These are phyloP conservation scores for Tiaroga cobitis DNA, from an alignment of 2,797 vertebrate species.

Conservation along the genomic window DNA sequence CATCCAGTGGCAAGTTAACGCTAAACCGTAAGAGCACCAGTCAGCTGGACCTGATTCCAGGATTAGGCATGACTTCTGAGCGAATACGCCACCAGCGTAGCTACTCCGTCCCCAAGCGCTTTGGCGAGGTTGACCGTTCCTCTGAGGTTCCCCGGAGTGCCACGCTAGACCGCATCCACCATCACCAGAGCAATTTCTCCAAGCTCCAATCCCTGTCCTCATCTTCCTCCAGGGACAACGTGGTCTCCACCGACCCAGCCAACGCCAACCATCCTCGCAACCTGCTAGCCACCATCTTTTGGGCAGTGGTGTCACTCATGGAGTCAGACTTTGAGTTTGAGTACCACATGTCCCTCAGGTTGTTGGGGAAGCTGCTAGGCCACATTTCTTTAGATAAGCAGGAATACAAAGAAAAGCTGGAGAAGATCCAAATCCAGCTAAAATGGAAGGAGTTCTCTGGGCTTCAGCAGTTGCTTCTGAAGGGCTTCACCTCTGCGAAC, in stretches of 20 bases:
- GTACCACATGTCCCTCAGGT: conserved; percentile 94
- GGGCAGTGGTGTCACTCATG: conserved; percentile 97
- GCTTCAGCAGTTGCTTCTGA: conserved; percentile 94
- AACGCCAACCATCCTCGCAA: conserved; percentile 93
- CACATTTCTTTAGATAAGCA: conserved; percentile 92
- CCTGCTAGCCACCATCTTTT: conserved; percentile 95
- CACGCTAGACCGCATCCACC: conserved; percentile 94
- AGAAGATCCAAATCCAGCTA: conserved; percentile 95
- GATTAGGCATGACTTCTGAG: conserved; percentile 82
- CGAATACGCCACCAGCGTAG: conserved; percentile 93
- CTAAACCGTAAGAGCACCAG: conserved; percentile 94
- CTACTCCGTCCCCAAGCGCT: conserved; percentile 98
- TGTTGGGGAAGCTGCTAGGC: conserved; percentile 90
- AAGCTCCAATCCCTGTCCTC: conserved; percentile 80
- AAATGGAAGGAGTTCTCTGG: conserved; percentile 96
- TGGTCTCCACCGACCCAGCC: conserved; percentile 81
- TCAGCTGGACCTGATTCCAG: conserved; percentile 88
- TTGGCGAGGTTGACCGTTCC: conserved; percentile 74
- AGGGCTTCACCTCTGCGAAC: conserved; percentile 95
- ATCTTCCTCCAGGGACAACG: conserved; percentile 72
- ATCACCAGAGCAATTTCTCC: conserved; percentile 80
- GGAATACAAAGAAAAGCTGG: conserved; percentile 94
- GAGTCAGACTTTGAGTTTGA: conserved; percentile 99
- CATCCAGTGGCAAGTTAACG: conserved; percentile 86
- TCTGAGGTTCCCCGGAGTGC: conserved; percentile 90